Evolutionary conservation across 2,797 vertebrate genomes (phyloP), one percentile per base, ranked within the genome.

Genomic region (Aeoliscus strigatus): DNA sequence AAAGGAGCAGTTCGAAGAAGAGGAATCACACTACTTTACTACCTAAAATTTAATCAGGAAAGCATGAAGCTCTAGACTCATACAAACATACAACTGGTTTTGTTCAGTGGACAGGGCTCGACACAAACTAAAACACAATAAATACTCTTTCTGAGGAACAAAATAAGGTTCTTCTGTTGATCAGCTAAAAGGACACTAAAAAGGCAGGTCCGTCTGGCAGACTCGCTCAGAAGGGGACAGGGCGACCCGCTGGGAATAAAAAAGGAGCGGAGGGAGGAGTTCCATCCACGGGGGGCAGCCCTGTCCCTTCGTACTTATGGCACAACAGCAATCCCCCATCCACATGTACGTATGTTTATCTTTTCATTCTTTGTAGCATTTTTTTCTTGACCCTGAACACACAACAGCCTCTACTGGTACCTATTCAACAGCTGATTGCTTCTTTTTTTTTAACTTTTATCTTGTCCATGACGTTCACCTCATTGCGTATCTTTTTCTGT

Each of bases 251-350:
- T 14, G 21, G 28, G 47, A 10, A 9, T 6, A 32, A 54, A 25
- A 27, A 30, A 5, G 6, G 25, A 35, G 17, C 1, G 8, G 15
- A 45, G 16, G 17, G 30, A 14, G 34, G 57, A 69, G 56, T 57
- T 63, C 65, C 65, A 54, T 75, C 60, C 17, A 24, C 11, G 39
- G 41, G n/a, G 64, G 73, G 70, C 50, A 43, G 76, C 77, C 77
- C 81, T 56, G 74, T 70, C 77, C 73, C 82, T 85, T 76, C 70
- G 12, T 73, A 81, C 68, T 77, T 87, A 91, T 92, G 92, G 91
- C 90, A 92, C 92, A 89, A 88, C 87, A 87, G 75, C 81, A 86
- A 84, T 70, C 86, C 86, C 86, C 81, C 56, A 43, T 87, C 87
- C 87, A 82, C 50, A n/a, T 70, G 62, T 67, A 64, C 30, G 16